phyloP scores from a whole-genome alignment of 92 coral and sea anemone species.

The Porites rus region DNA sequence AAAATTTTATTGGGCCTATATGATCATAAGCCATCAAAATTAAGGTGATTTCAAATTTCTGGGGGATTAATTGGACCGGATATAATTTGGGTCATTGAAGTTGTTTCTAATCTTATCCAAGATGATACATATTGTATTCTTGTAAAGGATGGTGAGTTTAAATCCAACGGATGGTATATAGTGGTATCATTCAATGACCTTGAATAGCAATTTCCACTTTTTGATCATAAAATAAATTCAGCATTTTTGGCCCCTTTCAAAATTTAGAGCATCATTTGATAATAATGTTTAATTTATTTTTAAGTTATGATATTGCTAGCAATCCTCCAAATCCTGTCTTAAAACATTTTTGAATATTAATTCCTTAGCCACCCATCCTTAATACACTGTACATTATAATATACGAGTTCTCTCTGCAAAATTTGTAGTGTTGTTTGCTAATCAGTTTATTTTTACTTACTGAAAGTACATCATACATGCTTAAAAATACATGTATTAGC shows the following conservation, averaged over 20 bases:
- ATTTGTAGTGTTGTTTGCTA: neutral
- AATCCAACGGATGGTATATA: neutral
- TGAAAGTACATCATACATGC: neutral
- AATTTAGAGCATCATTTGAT: neutral
- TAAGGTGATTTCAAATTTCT: neutral
- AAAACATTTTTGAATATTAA: neutral
- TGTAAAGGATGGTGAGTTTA: neutral
- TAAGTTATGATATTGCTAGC: constrained; percentile 17
- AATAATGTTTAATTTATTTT: no score
- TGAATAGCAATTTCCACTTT: neutral
- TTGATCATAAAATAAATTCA: neutral
- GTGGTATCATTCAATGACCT: neutral
- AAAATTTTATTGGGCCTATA: neutral
- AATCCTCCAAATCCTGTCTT: neutral
- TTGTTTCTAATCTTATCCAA: constrained; percentile 5
- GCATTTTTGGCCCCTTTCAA: neutral
- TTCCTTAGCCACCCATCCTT: constrained; percentile 4
- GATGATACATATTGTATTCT: neutral
- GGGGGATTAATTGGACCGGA: neutral
- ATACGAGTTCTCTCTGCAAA: neutral
- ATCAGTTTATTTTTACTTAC: neutral
- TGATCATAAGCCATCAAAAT: neutral
- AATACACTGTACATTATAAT: neutral
- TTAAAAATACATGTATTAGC: neutral
- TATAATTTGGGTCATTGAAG: constrained; percentile 26